These are phyloP conservation scores for Pseudobourletiella spinata DNA, from an alignment of 1,140 invertebrate species.

Conservation along the genomic window DNA sequence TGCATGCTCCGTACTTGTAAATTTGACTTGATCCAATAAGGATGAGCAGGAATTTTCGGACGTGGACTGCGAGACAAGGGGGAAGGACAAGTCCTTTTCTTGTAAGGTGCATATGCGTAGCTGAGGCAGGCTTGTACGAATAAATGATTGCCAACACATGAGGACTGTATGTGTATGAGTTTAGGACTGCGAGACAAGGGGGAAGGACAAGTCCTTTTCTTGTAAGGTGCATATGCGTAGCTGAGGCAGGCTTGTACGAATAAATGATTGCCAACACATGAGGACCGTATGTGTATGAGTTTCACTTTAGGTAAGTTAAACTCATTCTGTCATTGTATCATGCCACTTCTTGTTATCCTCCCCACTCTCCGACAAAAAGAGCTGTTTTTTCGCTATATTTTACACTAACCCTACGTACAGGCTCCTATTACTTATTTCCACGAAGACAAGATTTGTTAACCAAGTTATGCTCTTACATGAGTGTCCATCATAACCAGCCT, in stretches of 20 bases:
- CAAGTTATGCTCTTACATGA: too few relatives aligned
- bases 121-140: background rate
- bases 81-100: background rate
- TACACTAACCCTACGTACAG: too few relatives aligned
- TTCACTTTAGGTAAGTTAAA: background rate
- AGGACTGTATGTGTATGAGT: too few relatives aligned
- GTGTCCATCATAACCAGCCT: too few relatives aligned
- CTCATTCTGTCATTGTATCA: background rate
- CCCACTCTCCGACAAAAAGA: background rate
- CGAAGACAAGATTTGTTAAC: too few relatives aligned
- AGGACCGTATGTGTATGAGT: background rate
- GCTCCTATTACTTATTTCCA: too few relatives aligned
- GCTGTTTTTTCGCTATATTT: background rate
- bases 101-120: background rate
- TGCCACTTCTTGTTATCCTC: background rate
- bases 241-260: background rate
- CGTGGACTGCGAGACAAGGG: background rate
- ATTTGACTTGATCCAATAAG: conserved; percentile 14
- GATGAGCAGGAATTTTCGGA: conserved; percentile 14
- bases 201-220: background rate
- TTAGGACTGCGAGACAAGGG: background rate
- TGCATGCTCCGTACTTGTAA: background rate
- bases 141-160: background rate
- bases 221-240: background rate
- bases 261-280: background rate